A percentile compares a stretch with the other conserved stretches of the same genome.
Conservation (phyloP, 2,113 vertebrate genomes). For the Mohoua ochrocephala region DNA sequence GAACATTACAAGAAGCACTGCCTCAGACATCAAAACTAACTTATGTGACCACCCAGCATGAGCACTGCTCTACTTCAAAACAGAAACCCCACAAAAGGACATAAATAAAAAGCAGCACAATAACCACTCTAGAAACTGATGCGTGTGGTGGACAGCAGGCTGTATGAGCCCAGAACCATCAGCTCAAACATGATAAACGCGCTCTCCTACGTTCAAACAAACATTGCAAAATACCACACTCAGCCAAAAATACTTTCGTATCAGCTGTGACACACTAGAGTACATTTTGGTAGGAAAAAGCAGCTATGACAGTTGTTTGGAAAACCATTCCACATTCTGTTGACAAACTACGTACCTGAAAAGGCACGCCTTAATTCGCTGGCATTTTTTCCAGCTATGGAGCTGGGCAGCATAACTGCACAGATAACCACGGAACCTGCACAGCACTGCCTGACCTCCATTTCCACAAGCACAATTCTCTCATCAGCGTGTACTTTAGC, state of each 20-base stretch:
- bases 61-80: neutral
- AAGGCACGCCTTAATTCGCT: neutral
- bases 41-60: neutral
- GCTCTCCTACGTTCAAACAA: neutral
- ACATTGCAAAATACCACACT: neutral
- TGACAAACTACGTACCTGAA: neutral
- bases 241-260: neutral
- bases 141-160: neutral
- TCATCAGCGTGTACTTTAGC: neutral
- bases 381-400: neutral
- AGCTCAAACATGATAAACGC: neutral
- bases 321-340: neutral
- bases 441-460: neutral
- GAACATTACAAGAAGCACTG: neutral
- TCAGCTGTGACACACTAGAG: neutral
- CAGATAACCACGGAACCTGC: neutral
- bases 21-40: neutral
- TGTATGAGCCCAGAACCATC: neutral
- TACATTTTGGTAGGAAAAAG: neutral
- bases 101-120: neutral
- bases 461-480: constrained; percentile 25
- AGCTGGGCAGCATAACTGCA: neutral
- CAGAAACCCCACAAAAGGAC: neutral
- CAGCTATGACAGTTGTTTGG: neutral
- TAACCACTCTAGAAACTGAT: neutral